phyloP scores from a whole-genome alignment of 2,113 vertebrate genomes.

The Pteruthius melanotis region DNA sequence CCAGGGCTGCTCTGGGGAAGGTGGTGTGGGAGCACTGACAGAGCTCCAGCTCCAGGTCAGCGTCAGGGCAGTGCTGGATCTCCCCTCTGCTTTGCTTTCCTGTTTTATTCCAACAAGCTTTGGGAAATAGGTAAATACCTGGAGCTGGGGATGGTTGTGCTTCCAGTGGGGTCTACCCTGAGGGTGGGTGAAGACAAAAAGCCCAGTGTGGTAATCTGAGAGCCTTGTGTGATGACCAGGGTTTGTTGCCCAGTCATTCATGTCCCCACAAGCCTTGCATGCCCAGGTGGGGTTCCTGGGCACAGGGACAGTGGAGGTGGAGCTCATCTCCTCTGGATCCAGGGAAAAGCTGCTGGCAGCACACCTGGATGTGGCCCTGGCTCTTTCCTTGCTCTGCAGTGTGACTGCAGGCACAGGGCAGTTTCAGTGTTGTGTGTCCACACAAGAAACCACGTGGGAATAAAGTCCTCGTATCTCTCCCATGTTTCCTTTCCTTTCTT shows the following conservation, averaged over 20 bases:
- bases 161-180: neutral
- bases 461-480: neutral
- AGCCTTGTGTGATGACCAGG: rapidly evolving
- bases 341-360: neutral
- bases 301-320: neutral
- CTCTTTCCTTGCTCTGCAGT: neutral
- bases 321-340: neutral
- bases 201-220: rapidly evolving
- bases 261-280: rapidly evolving
- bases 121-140: neutral
- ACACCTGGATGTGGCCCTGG: neutral
- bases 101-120: neutral
- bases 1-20: neutral
- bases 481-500: neutral
- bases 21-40: neutral
- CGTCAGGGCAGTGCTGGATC: neutral
- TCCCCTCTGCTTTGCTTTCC: neutral
- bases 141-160: neutral
- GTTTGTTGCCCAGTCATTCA: neutral
- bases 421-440: neutral
- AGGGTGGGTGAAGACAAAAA: neutral
- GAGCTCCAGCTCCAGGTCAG: neutral
- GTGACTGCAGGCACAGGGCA: rapidly evolving
- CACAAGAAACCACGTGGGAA: neutral
- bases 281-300: neutral